These are phyloP conservation scores for Eulemur coronatus DNA, from an alignment of 2,797 vertebrate species.

Conservation along the genomic window DNA sequence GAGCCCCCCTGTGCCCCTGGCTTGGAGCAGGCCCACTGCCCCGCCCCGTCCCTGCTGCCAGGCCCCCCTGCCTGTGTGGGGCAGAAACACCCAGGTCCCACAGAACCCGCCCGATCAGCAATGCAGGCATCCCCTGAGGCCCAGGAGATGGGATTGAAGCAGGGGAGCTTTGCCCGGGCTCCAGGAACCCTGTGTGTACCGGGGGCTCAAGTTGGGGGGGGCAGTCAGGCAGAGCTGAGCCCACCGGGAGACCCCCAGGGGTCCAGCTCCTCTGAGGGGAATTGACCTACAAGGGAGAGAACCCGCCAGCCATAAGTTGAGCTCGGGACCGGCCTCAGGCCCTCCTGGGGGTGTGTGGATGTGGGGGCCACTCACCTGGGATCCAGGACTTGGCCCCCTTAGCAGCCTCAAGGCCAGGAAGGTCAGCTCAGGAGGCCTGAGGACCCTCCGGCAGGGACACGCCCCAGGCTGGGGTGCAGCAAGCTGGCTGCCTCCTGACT, in stretches of 20 bases:
- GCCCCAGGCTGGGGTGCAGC: too few species aligned
- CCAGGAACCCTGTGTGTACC: too few species aligned
- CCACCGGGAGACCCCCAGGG: background rate
- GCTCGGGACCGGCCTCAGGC: background rate
- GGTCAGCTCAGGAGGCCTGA: fast-evolving
- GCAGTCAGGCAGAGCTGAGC: background rate
- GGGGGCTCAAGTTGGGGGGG: background rate
- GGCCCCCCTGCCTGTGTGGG: fast-evolving
- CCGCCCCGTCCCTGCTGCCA: background rate
- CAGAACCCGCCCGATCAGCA: background rate
- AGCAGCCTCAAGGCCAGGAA: background rate
- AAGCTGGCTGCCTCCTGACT: background rate
- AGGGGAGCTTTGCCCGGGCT: too few species aligned
- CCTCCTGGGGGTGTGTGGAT: fast-evolving
- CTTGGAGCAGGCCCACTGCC: background rate
- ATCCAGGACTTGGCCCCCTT: background rate
- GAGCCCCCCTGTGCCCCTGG: background rate
- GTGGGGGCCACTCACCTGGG: background rate
- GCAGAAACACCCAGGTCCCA: background rate
- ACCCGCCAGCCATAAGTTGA: background rate
- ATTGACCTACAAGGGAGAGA: background rate
- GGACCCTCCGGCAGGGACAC: too few species aligned
- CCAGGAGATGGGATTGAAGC: background rate
- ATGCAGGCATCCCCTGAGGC: background rate
- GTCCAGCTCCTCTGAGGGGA: background rate